phyloP scores from a whole-genome alignment of 2,888 invertebrate species.

The Sarcophaga subvicina region DNA sequence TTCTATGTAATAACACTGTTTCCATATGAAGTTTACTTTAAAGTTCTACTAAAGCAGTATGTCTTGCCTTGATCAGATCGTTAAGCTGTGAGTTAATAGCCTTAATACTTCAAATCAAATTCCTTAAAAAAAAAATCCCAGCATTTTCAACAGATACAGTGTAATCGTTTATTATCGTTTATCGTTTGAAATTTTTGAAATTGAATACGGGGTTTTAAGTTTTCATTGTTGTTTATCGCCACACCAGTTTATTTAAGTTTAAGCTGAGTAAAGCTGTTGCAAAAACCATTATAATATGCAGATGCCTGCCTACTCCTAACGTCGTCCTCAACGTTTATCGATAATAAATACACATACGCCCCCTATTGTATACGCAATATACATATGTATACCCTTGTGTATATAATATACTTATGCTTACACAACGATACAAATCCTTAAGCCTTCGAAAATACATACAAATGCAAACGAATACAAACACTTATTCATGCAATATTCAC shows the following conservation, averaged over 20 bases:
- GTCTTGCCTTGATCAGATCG: too few species aligned
- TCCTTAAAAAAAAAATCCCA: too few species aligned
- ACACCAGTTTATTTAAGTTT: slow-evolving; percentile 50
- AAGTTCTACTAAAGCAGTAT: too few species aligned
- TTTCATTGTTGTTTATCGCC: slow-evolving; percentile 58
- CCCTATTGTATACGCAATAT: too few species aligned
- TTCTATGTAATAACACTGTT: too few species aligned
- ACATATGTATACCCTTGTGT: background rate
- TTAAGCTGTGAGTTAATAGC: too few species aligned
- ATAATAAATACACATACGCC: background rate
- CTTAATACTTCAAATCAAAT: too few species aligned
- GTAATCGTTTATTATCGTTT: too few species aligned
- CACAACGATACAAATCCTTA: slow-evolving; percentile 24
- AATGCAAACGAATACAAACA: slow-evolving; percentile 4
- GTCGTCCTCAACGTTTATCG: background rate
- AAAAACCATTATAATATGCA: slow-evolving; percentile 42
- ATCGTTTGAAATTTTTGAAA: background rate
- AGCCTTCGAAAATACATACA: slow-evolving; percentile 25
- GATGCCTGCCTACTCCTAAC: slow-evolving; percentile 21
- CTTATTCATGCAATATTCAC: background rate
- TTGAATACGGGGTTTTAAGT: slow-evolving; percentile 35
- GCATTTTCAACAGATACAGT: too few species aligned
- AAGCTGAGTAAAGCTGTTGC: slow-evolving; percentile 55
- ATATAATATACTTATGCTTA: slow-evolving; percentile 32
- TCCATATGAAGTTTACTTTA: too few species aligned